Percentiles rank a stretch among this genome's conserved stretches.
Conservation (phyloP, 2,113 vertebrate genomes). For the Brachyhypopomus gauderio region DNA sequence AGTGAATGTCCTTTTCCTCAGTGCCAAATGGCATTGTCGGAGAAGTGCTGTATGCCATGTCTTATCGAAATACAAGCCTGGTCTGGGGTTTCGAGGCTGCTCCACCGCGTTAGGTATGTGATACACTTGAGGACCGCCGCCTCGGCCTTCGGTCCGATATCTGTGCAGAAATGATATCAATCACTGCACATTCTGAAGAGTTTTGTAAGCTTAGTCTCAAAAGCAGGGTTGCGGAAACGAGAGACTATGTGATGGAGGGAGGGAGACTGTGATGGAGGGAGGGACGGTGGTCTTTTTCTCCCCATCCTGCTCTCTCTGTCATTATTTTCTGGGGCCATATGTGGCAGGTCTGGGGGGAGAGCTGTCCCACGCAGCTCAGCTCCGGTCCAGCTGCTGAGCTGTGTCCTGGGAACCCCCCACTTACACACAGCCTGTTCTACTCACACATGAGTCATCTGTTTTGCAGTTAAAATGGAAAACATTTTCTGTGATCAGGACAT, state of each 20-base stretch:
- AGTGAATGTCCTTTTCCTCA: not conserved
- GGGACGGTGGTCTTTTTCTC: not conserved
- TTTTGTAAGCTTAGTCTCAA: not conserved
- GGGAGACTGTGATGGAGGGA: not conserved
- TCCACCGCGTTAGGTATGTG: not conserved
- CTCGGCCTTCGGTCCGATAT: not conserved
- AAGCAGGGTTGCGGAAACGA: not conserved
- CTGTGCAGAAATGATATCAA: not conserved
- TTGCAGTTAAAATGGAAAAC: not conserved
- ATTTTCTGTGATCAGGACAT: no score
- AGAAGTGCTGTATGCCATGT: no score
- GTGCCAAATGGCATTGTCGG: not conserved
- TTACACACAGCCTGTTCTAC: not conserved
- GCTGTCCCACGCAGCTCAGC: constrained; percentile 4
- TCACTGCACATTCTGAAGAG: not conserved
- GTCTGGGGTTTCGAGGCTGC: not conserved
- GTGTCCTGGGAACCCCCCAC: constrained; percentile 5
- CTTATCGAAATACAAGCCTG: not conserved
- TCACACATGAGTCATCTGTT: constrained; percentile 21
- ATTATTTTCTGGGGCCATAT: not conserved
- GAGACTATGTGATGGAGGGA: not conserved
- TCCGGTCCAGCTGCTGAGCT: constrained; percentile 1
- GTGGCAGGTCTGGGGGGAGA: not conserved
- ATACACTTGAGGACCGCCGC: not conserved
- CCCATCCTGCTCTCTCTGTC: not conserved